Evolutionary conservation across 2,797 vertebrate genomes (phyloP).

Genomic region (Sebastes dallii): DNA sequence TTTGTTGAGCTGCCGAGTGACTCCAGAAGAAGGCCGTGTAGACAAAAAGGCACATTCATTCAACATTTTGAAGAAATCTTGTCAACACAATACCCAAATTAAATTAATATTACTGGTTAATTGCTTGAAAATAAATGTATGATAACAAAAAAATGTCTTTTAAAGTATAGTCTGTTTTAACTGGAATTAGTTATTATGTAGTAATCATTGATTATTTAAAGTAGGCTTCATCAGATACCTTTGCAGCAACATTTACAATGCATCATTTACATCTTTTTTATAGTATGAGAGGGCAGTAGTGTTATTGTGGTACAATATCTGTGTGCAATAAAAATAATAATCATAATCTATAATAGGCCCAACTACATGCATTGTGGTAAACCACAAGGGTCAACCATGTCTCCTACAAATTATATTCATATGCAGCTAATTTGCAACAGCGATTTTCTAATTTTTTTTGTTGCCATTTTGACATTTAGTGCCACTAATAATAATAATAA

Average conservation of each 20-base stretch:
- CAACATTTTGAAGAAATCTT: neutral
- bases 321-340: neutral
- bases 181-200: neutral
- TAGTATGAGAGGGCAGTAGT: neutral
- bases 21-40: neutral
- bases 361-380: neutral
- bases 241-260: neutral
- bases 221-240: neutral
- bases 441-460: neutral
- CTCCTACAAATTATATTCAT: neutral
- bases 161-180: neutral
- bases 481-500: neutral
- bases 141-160: neutral
- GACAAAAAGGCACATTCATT: neutral
- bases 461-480: neutral
- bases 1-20: conserved; percentile 5
- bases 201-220: neutral
- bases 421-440: neutral
- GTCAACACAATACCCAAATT: neutral
- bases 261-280: neutral
- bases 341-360: neutral
- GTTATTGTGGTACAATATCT: neutral
- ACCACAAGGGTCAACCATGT: neutral
- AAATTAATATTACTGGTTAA: neutral
- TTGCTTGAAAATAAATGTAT: neutral